Percentiles rank a stretch among this genome's conserved stretches.
Evolutionary conservation across 2,888 invertebrate species (phyloP).

Genomic region (Cyclophora albipunctata): DNA sequence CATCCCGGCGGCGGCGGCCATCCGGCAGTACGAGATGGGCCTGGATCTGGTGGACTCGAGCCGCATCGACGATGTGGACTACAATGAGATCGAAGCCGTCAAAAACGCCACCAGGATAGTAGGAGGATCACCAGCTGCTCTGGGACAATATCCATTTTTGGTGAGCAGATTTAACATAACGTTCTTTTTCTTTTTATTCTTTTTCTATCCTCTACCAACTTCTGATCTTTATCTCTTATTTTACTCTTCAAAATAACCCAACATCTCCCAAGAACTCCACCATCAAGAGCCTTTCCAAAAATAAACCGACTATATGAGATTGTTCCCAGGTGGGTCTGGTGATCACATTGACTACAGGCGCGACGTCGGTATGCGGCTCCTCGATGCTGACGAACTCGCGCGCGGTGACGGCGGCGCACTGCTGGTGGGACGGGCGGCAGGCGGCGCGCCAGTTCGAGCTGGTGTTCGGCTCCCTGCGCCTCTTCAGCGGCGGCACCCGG

Average conservation of each 20-base stretch:
- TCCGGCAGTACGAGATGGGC: constrained; percentile 23
- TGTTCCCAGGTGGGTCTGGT: constrained; percentile 24
- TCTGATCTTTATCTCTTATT: too few relatives aligned
- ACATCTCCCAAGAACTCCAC: too few relatives aligned
- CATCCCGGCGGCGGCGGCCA: constrained; percentile 26
- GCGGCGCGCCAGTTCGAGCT: constrained; percentile 35
- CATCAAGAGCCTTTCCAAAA: too few relatives aligned
- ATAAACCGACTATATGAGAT: too few relatives aligned
- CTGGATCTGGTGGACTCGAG: constrained; percentile 12
- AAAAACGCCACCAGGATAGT: constrained; percentile 24
- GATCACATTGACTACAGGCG: constrained; percentile 27
- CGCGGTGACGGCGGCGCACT: constrained; percentile 34
- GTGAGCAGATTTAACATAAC: constrained; percentile 13
- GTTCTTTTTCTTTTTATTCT: too few relatives aligned
- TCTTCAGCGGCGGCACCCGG: constrained; percentile 30
- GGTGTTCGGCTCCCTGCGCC: constrained; percentile 31
- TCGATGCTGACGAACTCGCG: constrained; percentile 29
- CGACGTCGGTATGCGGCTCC: constrained; percentile 29
- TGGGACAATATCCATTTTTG: constrained; percentile 27
- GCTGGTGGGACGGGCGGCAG: constrained; percentile 32
- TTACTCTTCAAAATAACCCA: too few relatives aligned
- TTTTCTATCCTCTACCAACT: too few relatives aligned
- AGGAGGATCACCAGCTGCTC: constrained; percentile 22
- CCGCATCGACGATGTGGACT: background rate
- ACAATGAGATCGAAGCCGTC: background rate